Evolutionary conservation across 2,888 invertebrate genomes (phyloP), one percentile per base, ranked within the genome.

Genomic region (Clunio marinus): DNA sequence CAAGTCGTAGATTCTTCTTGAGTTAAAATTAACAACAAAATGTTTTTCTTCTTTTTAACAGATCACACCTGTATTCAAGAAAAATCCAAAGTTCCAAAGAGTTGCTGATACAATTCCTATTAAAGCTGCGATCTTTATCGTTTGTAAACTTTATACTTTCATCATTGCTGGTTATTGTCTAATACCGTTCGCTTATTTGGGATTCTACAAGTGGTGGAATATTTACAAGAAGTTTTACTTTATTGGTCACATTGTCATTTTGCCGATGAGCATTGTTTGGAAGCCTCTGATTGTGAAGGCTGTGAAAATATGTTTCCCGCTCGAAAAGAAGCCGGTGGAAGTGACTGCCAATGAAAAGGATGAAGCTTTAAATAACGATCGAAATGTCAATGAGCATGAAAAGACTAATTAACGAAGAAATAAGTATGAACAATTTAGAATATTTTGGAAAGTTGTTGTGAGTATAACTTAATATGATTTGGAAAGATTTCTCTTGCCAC

Each of bases 111-210:
- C 80, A 5, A 46, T 83, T 0, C 51, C 51, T 7, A 13, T 22
- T 8, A 7, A n/a, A 2, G 8, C 22, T 51, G 51, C 20, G 7
- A 74, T 84, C 2, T 86, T 86, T 76, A 72, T 84, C 0, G 35
- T 88, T 2, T 77, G 88, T 0, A 88, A 89, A 75, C 73, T 84
- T 0, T 93, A 93, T 75, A 88, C 91, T 0, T 83, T 89, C 51
- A 81, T 90, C 7, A 90, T 89, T 73, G 90, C 93, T 88, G 92
- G 93, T 7, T 93, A 89, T 83, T 88, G 88, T 73, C 78, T 93
- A 51, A 80, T 86, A 8, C 88, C 91, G 0, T 92, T 93, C 73
- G 85, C 85, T 46, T 81, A 88, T 2, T 83, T 93, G 70, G n/a
- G 41, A n/a, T 88, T 83, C 72, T 77, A 83, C 0, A 86, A 85